Evolutionary conservation across 1,140 invertebrate genomes (phyloP), one percentile per base, ranked within the genome.

Genomic region (Riptortus pedestris): DNA sequence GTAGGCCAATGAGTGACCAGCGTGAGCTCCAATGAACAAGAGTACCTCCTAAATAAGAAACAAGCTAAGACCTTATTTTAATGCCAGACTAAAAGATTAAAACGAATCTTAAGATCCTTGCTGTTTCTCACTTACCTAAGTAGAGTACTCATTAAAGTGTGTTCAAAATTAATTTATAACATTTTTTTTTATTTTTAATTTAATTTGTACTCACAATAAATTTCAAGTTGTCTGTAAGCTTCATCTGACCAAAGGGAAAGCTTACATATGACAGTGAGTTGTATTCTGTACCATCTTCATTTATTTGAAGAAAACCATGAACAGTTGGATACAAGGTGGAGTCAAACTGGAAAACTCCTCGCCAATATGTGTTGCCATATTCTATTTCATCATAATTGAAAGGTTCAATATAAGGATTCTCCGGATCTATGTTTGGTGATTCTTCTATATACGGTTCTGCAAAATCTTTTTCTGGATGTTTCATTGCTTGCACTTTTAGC

Each of bases 301-400:
- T 79, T 43, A 84, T 75, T 66, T 83, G 80, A 5, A 83, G 62
- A 3, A 73, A 69, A 24, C 77, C 81, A 24, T 72, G 71, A 11
- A 89, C 79, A 7, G 85, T 81, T 0, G 82, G 80, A 72, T 83
- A 85, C 62, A 83, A 77, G 3, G 84, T 66, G 0, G 81, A 79
- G 70, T 86, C 79, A 48, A 89, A 67, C 71, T 83, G 78, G 43
- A 82, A 69, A 29, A 80, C 72, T 2, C 80, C 82, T 66, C 73
- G 73, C 75, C 81, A 84, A 38, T 63, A 66, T 9, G 62, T 60
- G n/a, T 22, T 33, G n/a, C 65, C 62, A 38, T 27, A 55, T 12
- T 26, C 43, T 5, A 45, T 22, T 14, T 51, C 62, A 43, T 47
- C 57, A 38, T 22, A 57, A 33, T 38, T 43, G 3, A 63, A 63